Evolutionary conservation across 2,113 vertebrate genomes (phyloP), one percentile per base, ranked within the genome.

Genomic region (Coryphaenoides rupestris): DNA sequence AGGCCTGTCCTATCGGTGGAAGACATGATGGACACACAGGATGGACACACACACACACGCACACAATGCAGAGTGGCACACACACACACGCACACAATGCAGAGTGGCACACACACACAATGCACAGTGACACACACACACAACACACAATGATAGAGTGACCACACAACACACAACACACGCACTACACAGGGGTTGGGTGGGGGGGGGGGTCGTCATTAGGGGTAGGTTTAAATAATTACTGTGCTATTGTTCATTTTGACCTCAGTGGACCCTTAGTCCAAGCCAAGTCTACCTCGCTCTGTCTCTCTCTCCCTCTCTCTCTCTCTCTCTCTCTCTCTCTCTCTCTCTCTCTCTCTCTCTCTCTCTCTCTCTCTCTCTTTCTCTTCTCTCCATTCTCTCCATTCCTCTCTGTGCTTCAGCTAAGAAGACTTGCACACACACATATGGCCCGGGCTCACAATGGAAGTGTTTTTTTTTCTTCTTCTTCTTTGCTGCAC

Each of bases 141-240:
- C 60, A 68, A n/a, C 58, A 19, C 45, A 66, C 40, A 40, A n/a
- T n/a, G n/a, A n/a, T n/a, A n/a, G n/a, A n/a, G n/a, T n/a, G n/a
- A n/a, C n/a, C n/a, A n/a, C n/a, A n/a, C n/a, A n/a, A n/a, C 55
- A 66, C 19, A 57, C 24, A 57, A 15, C 65, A 53, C 65, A 55
- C n/a, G n/a, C n/a, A n/a, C n/a, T n/a, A n/a, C 58, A 56, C 22
- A 64, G 74, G 45, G 58, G 74, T 73, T 61, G 62, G 68, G 67
- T 55, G 63, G 60, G 61, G 54, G 57, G 33, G 66, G 71, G 73
- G 75, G 60, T 65, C 58, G 84, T 87, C 83, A 83, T 90, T 88
- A 86, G 82, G 65, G 64, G 81, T 84, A 85, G 76, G 73, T 85
- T 86, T n/a, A 86, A 82, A 77, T 87, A 88, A 87, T 87, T 88